Percentiles rank a stretch among this genome's conserved stretches.
Evolutionary conservation across 2,113 vertebrate species (phyloP).

Genomic region (Ochotona princeps): DNA sequence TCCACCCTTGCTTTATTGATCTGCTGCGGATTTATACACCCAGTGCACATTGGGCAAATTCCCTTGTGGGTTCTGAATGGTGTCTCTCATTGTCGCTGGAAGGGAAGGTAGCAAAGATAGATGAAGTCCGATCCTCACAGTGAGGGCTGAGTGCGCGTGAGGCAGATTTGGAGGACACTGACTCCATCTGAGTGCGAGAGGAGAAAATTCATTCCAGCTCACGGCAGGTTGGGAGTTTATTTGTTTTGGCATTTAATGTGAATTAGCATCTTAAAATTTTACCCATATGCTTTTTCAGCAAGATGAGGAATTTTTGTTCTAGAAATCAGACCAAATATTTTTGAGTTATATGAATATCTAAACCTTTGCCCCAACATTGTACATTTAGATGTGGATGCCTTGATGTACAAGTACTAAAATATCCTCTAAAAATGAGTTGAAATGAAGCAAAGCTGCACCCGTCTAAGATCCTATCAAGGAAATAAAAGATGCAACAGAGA

Average conservation of each 20-base stretch:
- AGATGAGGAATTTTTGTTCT: constrained; percentile 61
- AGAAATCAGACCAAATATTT: constrained; percentile 63
- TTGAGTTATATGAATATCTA: constrained; percentile 46
- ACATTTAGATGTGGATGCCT: constrained; percentile 46
- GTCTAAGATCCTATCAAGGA: constrained; percentile 36
- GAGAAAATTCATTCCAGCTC: constrained; percentile 14
- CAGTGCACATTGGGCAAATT: constrained; percentile 19
- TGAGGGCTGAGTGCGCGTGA: background rate
- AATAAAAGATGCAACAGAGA: constrained; percentile 39
- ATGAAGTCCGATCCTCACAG: constrained; percentile 9
- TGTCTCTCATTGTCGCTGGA: constrained; percentile 44
- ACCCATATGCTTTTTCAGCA: constrained; percentile 60
- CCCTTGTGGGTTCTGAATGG: background rate
- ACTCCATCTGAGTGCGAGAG: background rate
- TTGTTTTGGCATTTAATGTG: constrained; percentile 56
- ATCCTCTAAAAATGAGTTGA: constrained; percentile 19
- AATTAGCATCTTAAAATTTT: constrained; percentile 68
- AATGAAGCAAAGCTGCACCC: constrained; percentile 29
- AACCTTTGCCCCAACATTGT: constrained; percentile 43
- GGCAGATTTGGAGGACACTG: constrained; percentile 2
- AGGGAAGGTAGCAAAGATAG: constrained; percentile 47
- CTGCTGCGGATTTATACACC: constrained; percentile 55
- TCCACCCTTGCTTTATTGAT: constrained; percentile 41
- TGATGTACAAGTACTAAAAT: constrained; percentile 27
- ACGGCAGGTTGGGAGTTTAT: constrained; percentile 19